Evolutionary conservation across 2,888 invertebrate genomes (phyloP), one percentile per base, ranked within the genome.

Genomic region (Mythimna ferrago): DNA sequence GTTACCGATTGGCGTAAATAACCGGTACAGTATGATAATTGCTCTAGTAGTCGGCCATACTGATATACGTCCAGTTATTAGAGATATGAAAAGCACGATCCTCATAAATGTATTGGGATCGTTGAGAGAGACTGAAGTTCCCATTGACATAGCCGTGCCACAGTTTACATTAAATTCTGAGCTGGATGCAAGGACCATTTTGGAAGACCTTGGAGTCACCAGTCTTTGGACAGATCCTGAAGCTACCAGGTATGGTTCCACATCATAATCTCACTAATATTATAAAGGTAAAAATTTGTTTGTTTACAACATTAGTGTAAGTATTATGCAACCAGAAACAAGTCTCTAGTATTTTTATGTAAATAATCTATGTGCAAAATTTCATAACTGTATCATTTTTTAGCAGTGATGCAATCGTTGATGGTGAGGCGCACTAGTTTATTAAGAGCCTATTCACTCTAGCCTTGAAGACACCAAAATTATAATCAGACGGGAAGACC

Each of bases 1-100:
- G 69, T 7, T 89, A 6, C 87, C 88, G 6, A 73, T 88, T 2
- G 89, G 88, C 0, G 61, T 41, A 1, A 76, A 86, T 60, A 65
- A 65, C 0, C 74, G 71, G 5, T 88, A 86, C 4, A 70, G 65
- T 44, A 79, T 88, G 69, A 3, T 88, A 1, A 62, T 89, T 41
- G 80, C 68, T n/a, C 10, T 84, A 7, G 26, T 71, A 26, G 57
- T 75, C 1, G 74, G 61, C 0, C 56, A 66, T 10, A 6, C 2
- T 19, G 74, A 74, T 11, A 4, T 81, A 5, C n/a, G 35, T 9
- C 61, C 67, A 0, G 19, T 68, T 19, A 0, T 79, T 0, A 26
- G 10, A 11, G 10, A 44, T 0, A 5, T 79, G 5, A 62, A 60
- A 1, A n/a, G 65, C 19, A 38, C 80, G 0, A 60, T 79, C 3